Conservation (phyloP, 2,797 vertebrate species). For the Poecilia velifera region DNA sequence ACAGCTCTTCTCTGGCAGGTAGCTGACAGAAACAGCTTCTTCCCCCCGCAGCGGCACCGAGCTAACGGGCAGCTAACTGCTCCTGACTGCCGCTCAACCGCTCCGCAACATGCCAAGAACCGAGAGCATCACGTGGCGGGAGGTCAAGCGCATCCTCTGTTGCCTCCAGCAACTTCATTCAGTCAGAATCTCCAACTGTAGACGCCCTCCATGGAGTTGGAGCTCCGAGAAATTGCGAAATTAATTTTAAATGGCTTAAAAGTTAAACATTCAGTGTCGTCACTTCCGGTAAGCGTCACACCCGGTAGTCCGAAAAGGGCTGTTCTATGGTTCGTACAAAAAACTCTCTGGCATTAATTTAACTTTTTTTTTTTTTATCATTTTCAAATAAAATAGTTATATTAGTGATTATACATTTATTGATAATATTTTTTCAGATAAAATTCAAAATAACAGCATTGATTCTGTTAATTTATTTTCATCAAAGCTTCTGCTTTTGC, state of each 20-base stretch:
- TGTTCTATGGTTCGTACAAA: background rate
- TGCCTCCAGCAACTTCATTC: background rate
- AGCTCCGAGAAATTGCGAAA: background rate
- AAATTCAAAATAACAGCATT: background rate
- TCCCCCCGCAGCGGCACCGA: slow-evolving; percentile 24
- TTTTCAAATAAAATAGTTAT: background rate
- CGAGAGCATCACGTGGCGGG: slow-evolving; percentile 74
- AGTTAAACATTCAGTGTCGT: slow-evolving; percentile 5
- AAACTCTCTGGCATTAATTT: background rate
- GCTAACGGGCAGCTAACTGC: slow-evolving; percentile 69
- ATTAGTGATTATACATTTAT: background rate
- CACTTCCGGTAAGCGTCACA: slow-evolving; percentile 20
- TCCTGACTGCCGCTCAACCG: slow-evolving; percentile 59
- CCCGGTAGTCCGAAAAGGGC: background rate
- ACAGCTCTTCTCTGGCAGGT: slow-evolving; percentile 64
- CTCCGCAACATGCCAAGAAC: slow-evolving; percentile 79
- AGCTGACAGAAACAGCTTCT: slow-evolving; percentile 67
- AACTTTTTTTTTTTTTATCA: background rate
- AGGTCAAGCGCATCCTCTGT: slow-evolving; percentile 47
- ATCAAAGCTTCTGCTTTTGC: background rate
- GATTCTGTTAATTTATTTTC: background rate
- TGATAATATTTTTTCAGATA: background rate
- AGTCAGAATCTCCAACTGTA: accelerated
- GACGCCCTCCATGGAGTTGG: accelerated
- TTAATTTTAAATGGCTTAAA: background rate